Conservation (phyloP, 2,113 vertebrate genomes). For the Piaya cayana region DNA sequence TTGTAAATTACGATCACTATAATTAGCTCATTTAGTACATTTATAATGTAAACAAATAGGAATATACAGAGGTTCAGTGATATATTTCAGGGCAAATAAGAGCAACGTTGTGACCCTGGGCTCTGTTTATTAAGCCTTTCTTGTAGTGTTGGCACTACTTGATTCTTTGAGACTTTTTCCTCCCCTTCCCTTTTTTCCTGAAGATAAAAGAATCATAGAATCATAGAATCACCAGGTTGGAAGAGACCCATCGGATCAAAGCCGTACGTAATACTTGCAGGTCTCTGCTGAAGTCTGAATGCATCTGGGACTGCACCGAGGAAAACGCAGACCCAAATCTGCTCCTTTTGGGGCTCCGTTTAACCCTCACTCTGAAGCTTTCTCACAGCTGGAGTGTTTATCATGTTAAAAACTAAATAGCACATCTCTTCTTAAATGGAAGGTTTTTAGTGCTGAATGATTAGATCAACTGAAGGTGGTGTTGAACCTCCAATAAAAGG, state of each 20-base stretch:
- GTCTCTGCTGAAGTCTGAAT: conserved; percentile 9
- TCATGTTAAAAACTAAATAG: not conserved
- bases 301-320: conserved; percentile 8
- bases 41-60: conserved; percentile 82
- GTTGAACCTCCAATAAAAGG: not conserved
- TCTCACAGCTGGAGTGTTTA: not conserved
- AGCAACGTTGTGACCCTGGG: conserved; percentile 63
- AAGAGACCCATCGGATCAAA: no score
- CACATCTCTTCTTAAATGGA: not conserved
- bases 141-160: conserved; percentile 42
- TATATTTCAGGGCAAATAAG: conserved; percentile 74
- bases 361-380: not conserved
- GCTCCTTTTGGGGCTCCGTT: not conserved
- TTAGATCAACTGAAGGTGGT: not conserved
- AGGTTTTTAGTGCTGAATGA: not conserved
- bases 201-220: conserved; percentile 58
- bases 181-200: not conserved
- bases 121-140: conserved; percentile 61
- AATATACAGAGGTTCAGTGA: conserved; percentile 74
- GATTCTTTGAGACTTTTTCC: conserved; percentile 4
- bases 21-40: conserved; percentile 82
- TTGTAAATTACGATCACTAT: conserved; percentile 83
- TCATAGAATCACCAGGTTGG: no score
- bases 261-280: not conserved
- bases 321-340: not conserved